Base-by-base conservation (phyloP, 2,797 vertebrate species). In the Anabacerthia variegaticeps region DNA sequence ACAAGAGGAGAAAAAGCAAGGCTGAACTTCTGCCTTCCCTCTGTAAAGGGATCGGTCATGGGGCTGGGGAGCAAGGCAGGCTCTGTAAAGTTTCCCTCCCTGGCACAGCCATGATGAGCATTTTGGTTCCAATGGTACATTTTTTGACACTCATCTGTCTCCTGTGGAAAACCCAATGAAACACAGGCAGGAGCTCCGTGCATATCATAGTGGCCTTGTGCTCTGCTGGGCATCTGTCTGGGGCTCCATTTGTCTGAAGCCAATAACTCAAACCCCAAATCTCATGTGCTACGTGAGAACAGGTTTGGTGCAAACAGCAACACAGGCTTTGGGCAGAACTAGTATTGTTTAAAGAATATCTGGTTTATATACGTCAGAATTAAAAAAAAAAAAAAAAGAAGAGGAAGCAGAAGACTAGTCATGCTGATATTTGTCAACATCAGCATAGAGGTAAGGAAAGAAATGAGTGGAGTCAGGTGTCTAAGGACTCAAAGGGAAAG, bases 161-260 rank as follows among this genome's bases (percentile, higher is more conserved):
- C 15, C 54, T 10, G 9, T 30, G 54, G 61, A 43, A 86, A 93
- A 22, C 6, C n/a, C 41, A 14, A 2, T 1, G 6, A 20, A 39
- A 9, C 12, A 21, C 30, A 49, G 1, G 18, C 49, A 52, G 4
- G 41, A 86, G 55, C 30, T 46, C 1, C 0, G 14, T 4, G 6
- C 4, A 27, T 0, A 0, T 10, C 8, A 1, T 15, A 11, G 51
- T 0, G 1, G 21, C 18, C 62, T 52, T 0, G 0, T 22, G 63
- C 88, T 34, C 67, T 66, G 18, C 56, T 3, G 0, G 43, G 51
- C 39, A 3, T 32, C 24, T 8, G 13, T 9, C 73, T 22, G 22
- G 56, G n/a, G 13, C 46, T 49, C 26, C 10, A 3, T 19, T 16
- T 14, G 18, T 23, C 48, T 17, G 34, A 43, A 26, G 49, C 24